Percentiles rank a stretch among this genome's conserved stretches.
These are phyloP conservation scores for Acanthosepion lycidas DNA, from an alignment of 2,888 invertebrate genomes.

Conservation along the genomic window DNA sequence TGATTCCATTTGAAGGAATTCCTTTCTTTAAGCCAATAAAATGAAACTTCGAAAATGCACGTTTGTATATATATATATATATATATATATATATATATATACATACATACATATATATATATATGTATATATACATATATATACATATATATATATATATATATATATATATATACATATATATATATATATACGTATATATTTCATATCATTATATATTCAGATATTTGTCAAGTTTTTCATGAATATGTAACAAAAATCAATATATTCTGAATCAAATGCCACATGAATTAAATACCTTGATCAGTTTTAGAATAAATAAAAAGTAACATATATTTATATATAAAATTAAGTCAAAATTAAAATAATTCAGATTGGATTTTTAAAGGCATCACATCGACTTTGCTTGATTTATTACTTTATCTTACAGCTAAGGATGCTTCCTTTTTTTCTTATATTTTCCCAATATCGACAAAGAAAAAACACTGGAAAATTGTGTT, in stretches of 20 bases:
- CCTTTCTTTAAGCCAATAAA: no score
- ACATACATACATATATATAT: neutral
- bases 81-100: neutral
- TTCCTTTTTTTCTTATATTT: neutral
- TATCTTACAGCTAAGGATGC: neutral
- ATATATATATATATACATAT: neutral
- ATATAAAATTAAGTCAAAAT: neutral
- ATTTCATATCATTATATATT: neutral
- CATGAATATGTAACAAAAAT: neutral
- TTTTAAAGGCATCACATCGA: neutral
- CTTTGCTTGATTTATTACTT: neutral
- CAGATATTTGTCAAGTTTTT: neutral
- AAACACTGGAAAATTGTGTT: neutral
- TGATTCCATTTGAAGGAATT: no score
- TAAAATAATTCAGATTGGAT: neutral
- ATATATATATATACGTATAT: neutral
- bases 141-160: neutral
- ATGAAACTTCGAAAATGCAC: no score
- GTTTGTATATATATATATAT: neutral
- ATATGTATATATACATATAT: no score
- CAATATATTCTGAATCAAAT: neutral
- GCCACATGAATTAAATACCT: neutral
- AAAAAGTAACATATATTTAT: neutral
- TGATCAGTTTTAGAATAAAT: neutral
- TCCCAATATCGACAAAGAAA: neutral